phyloP scores from a whole-genome alignment of 1,140 invertebrate species.

The Penaeus vannamei region DNA sequence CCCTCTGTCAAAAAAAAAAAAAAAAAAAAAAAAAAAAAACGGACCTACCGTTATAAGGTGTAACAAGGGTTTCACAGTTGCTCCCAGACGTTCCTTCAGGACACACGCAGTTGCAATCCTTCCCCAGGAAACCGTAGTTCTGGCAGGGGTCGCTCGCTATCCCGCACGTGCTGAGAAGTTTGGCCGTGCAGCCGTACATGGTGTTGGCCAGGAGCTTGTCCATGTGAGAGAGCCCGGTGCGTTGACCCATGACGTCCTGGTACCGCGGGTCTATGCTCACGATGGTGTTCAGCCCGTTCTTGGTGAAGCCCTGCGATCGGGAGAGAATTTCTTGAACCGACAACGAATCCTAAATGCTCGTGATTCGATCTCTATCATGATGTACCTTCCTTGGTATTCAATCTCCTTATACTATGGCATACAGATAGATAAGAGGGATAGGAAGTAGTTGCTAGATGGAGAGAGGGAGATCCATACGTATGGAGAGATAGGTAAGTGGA shows the following conservation, averaged over 20 bases:
- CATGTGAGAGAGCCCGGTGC: slow-evolving; percentile 45
- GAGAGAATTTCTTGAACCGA: not conserved
- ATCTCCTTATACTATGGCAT: too few relatives aligned
- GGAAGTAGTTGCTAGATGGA: too few relatives aligned
- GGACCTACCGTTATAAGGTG: slow-evolving; percentile 10
- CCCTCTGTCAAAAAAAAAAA: too few relatives aligned
- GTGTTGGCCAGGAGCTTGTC: slow-evolving; percentile 45
- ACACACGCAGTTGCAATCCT: slow-evolving; percentile 46
- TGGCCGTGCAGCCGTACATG: slow-evolving; percentile 44
- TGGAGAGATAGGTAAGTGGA: too few relatives aligned
- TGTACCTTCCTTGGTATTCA: too few relatives aligned
- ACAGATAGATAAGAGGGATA: too few relatives aligned
- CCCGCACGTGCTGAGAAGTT: not conserved
- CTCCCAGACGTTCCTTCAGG: slow-evolving; percentile 27
- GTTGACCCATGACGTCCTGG: slow-evolving; percentile 40
- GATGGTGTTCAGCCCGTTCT: slow-evolving; percentile 33
- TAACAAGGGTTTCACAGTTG: slow-evolving; percentile 42
- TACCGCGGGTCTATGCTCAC: slow-evolving; percentile 12
- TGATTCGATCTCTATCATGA: too few relatives aligned
- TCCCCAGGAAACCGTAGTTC: slow-evolving; percentile 48
- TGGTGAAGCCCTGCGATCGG: not conserved
- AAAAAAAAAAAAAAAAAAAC: too few relatives aligned
- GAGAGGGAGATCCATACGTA: too few relatives aligned
- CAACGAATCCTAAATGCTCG: not conserved
- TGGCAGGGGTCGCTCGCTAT: slow-evolving; percentile 4